Evolutionary conservation across 1,140 invertebrate species (phyloP).

Genomic region (Branchinecta lindahli): DNA sequence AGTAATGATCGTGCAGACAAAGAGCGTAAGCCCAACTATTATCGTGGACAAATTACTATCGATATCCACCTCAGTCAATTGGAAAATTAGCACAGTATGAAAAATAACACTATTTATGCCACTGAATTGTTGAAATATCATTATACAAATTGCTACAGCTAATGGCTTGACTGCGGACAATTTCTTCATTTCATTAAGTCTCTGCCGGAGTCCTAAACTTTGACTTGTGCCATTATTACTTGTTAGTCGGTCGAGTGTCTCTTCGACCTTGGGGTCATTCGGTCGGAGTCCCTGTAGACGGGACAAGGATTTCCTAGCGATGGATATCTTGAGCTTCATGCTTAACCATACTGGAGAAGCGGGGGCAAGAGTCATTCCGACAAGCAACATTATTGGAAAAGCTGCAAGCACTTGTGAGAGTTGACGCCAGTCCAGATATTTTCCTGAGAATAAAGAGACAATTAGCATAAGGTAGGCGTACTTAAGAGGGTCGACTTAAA

Average conservation of each 20-base stretch:
- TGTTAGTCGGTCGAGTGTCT: too few relatives aligned
- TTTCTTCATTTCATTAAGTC: too few relatives aligned
- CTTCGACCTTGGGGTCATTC: neutral
- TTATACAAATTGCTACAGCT: neutral
- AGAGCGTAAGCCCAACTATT: neutral
- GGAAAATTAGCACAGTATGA: neutral
- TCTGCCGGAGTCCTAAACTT: too few relatives aligned
- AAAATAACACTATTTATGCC: slow-evolving; percentile 1
- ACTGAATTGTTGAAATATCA: neutral
- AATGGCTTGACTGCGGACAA: too few relatives aligned
- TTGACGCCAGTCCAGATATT: neutral
- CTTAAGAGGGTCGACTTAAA: too few relatives aligned
- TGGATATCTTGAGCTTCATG: neutral
- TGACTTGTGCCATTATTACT: too few relatives aligned
- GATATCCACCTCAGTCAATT: neutral
- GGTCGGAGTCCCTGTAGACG: neutral
- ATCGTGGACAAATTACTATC: neutral
- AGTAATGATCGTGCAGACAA: neutral
- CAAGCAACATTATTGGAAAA: neutral
- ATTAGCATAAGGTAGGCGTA: neutral
- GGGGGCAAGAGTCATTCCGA: neutral
- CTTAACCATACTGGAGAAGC: neutral
- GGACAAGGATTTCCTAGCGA: neutral
- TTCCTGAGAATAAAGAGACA: neutral
- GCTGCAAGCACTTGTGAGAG: neutral